Evolutionary conservation across 2,888 invertebrate species (phyloP).

Genomic region (Phalera bucephala): DNA sequence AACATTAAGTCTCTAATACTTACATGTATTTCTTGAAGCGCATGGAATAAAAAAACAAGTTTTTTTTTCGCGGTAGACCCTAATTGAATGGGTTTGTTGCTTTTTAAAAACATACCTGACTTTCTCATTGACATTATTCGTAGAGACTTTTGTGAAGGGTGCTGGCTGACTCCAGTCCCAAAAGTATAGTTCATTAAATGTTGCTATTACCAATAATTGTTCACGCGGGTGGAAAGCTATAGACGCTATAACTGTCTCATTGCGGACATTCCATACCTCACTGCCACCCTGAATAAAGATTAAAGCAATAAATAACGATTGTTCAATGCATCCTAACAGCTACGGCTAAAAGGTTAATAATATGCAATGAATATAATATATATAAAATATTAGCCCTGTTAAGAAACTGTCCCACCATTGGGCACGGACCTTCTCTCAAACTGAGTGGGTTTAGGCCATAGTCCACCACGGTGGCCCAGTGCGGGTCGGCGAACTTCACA

Average conservation of each 20-base stretch:
- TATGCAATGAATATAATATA: no score
- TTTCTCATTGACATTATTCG: slow-evolving; percentile 91
- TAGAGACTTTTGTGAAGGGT: slow-evolving; percentile 89
- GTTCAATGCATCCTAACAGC: background rate
- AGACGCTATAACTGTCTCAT: slow-evolving; percentile 91
- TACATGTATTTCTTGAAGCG: no score
- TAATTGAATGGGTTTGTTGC: no score
- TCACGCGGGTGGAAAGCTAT: slow-evolving; percentile 94
- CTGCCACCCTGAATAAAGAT: slow-evolving; percentile 89
- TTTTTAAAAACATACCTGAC: slow-evolving; percentile 87
- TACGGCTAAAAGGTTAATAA: background rate
- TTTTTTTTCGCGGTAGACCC: no score
- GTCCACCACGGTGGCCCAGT: no score
- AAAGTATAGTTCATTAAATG: slow-evolving; percentile 92
- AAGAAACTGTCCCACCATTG: no score
- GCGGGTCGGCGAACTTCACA: no score
- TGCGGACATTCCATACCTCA: slow-evolving; percentile 90
- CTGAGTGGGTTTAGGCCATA: no score
- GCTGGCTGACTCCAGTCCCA: slow-evolving; percentile 94
- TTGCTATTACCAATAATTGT: slow-evolving; percentile 92
- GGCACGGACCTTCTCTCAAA: no score
- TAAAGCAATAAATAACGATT: slow-evolving; percentile 1
- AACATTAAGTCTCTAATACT: no score
- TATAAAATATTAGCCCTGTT: no score
- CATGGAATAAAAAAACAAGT: no score